Conservation (phyloP, 2,797 vertebrate species). For the Sternotherus odoratus region DNA sequence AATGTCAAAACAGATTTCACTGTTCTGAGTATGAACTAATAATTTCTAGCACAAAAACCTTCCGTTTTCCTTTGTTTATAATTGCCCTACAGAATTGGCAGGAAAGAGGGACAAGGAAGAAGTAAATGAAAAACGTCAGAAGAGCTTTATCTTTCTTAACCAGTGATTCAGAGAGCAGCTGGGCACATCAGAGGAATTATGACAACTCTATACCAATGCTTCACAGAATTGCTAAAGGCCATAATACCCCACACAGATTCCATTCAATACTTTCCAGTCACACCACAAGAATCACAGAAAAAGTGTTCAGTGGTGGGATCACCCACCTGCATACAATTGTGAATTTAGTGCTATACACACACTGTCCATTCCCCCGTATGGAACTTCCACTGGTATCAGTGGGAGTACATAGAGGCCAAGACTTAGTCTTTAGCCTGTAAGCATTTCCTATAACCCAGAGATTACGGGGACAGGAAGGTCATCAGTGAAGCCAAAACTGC, state of each 20-base stretch:
- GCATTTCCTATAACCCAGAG: background rate
- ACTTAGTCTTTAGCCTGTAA: background rate
- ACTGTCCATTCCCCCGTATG: background rate
- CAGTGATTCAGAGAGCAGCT: conserved; percentile 12
- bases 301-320: background rate
- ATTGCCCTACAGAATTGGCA: background rate
- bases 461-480: background rate
- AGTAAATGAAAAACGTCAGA: conserved; percentile 18
- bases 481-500: background rate
- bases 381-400: background rate
- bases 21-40: background rate
- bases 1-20: conserved; percentile 1
- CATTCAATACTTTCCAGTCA: background rate
- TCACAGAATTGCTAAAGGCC: conserved; percentile 18
- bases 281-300: background rate
- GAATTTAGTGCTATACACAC: background rate
- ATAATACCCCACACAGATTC: background rate
- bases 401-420: background rate
- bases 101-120: background rate
- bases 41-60: background rate
- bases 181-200: background rate
- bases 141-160: conserved; percentile 30
- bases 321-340: background rate
- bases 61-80: background rate
- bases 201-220: conserved; percentile 10